phyloP scores from a whole-genome alignment of 2,888 invertebrate species.

The Magallana nippona region DNA sequence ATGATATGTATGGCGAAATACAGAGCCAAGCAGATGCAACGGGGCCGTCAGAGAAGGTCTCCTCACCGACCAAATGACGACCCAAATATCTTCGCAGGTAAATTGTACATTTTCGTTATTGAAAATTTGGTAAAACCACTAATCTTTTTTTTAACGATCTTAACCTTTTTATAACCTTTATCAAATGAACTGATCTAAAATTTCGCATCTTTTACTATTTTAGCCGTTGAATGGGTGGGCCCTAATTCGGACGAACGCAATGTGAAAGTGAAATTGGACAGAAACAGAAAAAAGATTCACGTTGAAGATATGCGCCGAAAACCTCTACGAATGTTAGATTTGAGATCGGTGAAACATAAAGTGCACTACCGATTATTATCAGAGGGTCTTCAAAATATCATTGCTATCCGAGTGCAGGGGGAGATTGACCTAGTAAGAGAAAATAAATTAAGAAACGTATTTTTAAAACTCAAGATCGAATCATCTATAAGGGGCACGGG shows the following conservation, averaged over 20 bases:
- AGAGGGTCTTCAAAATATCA: constrained; percentile 56
- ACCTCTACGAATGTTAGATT: constrained; percentile 68
- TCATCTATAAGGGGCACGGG: too few relatives aligned
- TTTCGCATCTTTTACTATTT: constrained; percentile 22
- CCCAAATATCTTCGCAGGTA: constrained; percentile 51
- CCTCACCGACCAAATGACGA: constrained; percentile 51
- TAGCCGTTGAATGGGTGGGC: constrained; percentile 75
- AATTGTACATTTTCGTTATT: background rate
- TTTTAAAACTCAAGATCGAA: too few relatives aligned
- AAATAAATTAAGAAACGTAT: background rate
- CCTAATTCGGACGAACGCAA: constrained; percentile 65
- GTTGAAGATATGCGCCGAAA: constrained; percentile 63
- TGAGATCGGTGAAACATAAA: constrained; percentile 55
- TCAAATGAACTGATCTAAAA: background rate
- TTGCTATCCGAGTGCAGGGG: constrained; percentile 63
- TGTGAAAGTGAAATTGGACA: constrained; percentile 67
- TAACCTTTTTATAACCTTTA: too few relatives aligned
- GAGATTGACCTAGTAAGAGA: constrained; percentile 71
- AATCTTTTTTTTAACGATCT: too few relatives aligned
- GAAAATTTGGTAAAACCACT: too few relatives aligned
- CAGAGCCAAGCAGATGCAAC: constrained; percentile 50
- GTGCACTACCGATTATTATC: constrained; percentile 61
- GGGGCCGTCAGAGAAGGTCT: constrained; percentile 46
- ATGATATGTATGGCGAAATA: constrained; percentile 60
- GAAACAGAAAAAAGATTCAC: constrained; percentile 62